Evolutionary conservation across 1,140 invertebrate genomes (phyloP).

Genomic region (Scaptomyza graminum): DNA sequence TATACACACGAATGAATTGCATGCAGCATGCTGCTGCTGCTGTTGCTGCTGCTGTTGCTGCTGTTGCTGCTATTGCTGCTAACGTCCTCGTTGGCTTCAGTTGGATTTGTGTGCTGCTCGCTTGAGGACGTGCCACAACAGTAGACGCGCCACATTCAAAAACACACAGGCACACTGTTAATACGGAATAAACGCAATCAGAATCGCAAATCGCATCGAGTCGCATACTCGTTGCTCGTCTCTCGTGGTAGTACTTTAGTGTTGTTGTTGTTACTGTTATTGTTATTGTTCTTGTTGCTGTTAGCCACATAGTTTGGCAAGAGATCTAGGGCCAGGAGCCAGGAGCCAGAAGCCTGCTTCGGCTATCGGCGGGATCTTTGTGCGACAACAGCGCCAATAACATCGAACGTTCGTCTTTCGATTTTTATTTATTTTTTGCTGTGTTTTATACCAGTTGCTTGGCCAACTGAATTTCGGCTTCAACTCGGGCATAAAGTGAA

Average conservation of each 20-base stretch:
- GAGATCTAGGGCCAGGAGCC: conserved; percentile 18
- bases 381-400: conserved; percentile 35
- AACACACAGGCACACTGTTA: conserved; percentile 3
- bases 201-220: conserved; percentile 8
- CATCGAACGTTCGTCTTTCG: conserved; percentile 23
- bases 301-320: conserved; percentile 17
- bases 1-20: conserved; percentile 31
- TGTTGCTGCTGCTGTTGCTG: conserved; percentile 35
- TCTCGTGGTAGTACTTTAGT: not conserved
- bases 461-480: conserved; percentile 10
- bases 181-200: conserved; percentile 28
- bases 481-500: conserved; percentile 39
- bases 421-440: too few species aligned
- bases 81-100: conserved; percentile 42
- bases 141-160: not conserved
- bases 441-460: conserved; percentile 1
- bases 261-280: not conserved
- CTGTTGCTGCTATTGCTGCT: conserved; percentile 15
- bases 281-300: not conserved
- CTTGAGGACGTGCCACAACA: conserved; percentile 63
- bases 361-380: conserved; percentile 38
- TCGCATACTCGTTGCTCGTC: conserved; percentile 11
- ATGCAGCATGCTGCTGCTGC: conserved; percentile 42
- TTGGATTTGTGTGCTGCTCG: conserved; percentile 68
- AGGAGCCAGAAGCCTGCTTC: not conserved